Conservation (phyloP, 2,888 invertebrate genomes). For the Linnaemya tessellans region DNA sequence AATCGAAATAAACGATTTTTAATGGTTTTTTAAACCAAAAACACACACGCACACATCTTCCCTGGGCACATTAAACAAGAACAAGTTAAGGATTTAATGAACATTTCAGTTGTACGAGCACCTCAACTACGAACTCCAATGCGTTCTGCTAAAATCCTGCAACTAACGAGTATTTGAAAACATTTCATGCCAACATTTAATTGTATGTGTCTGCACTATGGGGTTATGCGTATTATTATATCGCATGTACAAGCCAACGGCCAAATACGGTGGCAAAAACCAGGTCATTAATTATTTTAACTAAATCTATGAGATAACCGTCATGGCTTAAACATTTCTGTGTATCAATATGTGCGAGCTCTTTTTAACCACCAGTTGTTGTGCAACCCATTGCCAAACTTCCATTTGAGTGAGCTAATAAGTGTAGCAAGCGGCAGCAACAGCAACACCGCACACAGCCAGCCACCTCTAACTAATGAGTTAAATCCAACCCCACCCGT, state of each 20-base stretch:
- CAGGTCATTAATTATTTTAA: constrained; percentile 83
- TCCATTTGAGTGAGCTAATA: constrained; percentile 69
- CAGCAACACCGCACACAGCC: constrained; percentile 4
- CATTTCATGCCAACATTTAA: constrained; percentile 37
- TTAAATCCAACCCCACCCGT: constrained; percentile 54
- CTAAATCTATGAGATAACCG: constrained; percentile 81
- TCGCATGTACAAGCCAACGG: constrained; percentile 19
- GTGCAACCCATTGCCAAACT: constrained; percentile 58
- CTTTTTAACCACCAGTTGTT: constrained; percentile 61
- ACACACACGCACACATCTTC: constrained; percentile 52
- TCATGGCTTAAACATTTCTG: constrained; percentile 65
- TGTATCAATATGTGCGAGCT: constrained; percentile 10
- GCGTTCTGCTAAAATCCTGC: constrained; percentile 10
- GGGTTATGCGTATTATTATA: constrained; percentile 27
- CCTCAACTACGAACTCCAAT: constrained; percentile 8
- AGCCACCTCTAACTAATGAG: constrained; percentile 57
- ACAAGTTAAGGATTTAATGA: constrained; percentile 55
- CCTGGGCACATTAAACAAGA: constrained; percentile 21
- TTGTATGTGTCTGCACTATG: constrained; percentile 52
- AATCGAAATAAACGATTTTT: constrained; percentile 84
- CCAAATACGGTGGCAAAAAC: constrained; percentile 78
- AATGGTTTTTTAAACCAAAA: constrained; percentile 77
- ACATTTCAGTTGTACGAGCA: constrained; percentile 60
- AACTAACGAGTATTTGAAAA: constrained; percentile 70
- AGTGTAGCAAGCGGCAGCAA: constrained; percentile 36